Conservation (phyloP, 53 echinoderm and acorn worm genomes). For the Crossaster papposus region DNA sequence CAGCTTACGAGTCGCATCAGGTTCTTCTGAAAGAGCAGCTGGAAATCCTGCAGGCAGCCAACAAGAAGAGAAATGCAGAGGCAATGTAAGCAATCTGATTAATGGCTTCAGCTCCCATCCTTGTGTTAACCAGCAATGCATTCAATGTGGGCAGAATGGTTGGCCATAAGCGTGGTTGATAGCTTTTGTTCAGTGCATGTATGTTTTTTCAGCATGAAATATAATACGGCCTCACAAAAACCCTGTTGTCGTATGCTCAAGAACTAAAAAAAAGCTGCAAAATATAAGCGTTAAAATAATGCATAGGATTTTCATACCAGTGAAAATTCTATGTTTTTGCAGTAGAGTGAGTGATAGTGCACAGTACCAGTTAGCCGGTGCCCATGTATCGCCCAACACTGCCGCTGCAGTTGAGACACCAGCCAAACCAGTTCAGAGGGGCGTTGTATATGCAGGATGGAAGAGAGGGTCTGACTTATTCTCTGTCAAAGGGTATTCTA, state of each 20-base stretch:
- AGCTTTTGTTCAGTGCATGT: not conserved
- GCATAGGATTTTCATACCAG: slow-evolving; percentile 16
- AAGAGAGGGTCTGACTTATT: slow-evolving; percentile 32
- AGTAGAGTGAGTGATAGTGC: slow-evolving; percentile 22
- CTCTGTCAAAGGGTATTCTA: slow-evolving; percentile 14
- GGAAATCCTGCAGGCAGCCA: slow-evolving; percentile 36
- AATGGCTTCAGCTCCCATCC: not conserved
- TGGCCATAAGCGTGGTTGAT: not conserved
- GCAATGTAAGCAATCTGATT: slow-evolving; percentile 11
- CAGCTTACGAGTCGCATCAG: slow-evolving; percentile 50
- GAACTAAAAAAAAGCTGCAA: no score
- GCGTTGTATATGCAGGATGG: slow-evolving; percentile 38
- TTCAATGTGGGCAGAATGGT: not conserved
- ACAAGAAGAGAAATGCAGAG: slow-evolving; percentile 38
- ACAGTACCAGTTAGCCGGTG: slow-evolving; percentile 35
- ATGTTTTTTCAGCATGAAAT: not conserved
- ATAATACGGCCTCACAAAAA: not conserved
- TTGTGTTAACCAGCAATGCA: not conserved
- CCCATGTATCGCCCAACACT: slow-evolving; percentile 18
- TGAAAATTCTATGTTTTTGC: slow-evolving; percentile 50
- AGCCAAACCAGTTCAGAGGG: slow-evolving; percentile 49
- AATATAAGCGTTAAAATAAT: not conserved
- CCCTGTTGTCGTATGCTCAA: no score
- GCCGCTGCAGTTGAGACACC: slow-evolving; percentile 37
- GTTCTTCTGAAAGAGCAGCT: slow-evolving; percentile 44